Evolutionary conservation across 1,140 invertebrate species (phyloP).

Genomic region (Heliconius melpomene): DNA sequence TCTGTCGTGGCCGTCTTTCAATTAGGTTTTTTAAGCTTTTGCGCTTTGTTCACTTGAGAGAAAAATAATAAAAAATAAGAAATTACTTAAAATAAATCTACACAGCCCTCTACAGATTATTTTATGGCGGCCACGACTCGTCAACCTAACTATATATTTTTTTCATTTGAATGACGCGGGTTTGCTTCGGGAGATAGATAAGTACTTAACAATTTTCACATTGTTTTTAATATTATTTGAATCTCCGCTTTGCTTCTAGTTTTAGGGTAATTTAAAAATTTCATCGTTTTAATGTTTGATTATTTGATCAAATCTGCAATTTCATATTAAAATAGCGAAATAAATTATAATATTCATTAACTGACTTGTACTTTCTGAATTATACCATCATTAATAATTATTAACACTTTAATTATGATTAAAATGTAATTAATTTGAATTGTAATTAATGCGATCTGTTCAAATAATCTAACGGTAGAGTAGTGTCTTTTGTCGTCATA

Average conservation of each 20-base stretch:
- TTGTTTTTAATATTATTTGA: constrained; percentile 24
- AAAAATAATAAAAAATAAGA: too few species aligned
- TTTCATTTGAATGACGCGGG: constrained; percentile 36
- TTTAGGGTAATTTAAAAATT: constrained; percentile 27
- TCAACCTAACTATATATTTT: neutral
- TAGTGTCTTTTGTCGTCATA: constrained; percentile 26
- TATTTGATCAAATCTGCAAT: constrained; percentile 30
- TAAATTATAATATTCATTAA: neutral
- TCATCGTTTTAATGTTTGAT: constrained; percentile 19
- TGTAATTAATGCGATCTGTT: constrained; percentile 17
- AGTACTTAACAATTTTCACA: constrained; percentile 43
- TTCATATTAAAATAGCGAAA: constrained; percentile 2
- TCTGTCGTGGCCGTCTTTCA: too few species aligned
- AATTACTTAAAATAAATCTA: too few species aligned
- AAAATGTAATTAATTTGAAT: neutral
- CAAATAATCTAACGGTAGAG: constrained; percentile 32
- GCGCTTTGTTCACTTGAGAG: too few species aligned
- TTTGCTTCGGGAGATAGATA: constrained; percentile 46
- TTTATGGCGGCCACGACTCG: too few species aligned
- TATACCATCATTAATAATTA: too few species aligned
- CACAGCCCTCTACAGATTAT: too few species aligned
- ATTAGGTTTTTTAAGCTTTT: too few species aligned
- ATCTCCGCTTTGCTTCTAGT: constrained; percentile 33
- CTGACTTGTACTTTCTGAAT: neutral
- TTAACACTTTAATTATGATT: neutral